phyloP scores from a whole-genome alignment of 2,888 invertebrate species.

The Sclerodermus sp. region DNA sequence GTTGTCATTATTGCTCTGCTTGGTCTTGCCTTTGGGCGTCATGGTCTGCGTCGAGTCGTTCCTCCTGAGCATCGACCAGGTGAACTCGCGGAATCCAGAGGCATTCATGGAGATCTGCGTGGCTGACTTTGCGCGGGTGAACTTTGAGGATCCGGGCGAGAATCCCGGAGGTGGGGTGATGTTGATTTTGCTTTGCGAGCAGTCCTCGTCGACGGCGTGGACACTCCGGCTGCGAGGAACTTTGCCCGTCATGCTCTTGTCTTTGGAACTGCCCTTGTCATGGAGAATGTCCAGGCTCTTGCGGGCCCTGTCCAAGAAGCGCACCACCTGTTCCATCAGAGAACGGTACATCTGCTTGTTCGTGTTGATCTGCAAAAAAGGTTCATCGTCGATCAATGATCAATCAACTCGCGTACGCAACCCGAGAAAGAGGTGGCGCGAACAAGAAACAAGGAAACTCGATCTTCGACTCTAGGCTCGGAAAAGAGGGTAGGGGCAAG shows the following conservation, averaged over 20 bases:
- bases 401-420: no score
- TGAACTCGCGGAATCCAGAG: slow-evolving; percentile 60
- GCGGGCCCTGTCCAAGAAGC: slow-evolving; percentile 70
- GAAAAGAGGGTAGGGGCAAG: no score
- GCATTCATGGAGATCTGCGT: slow-evolving; percentile 54
- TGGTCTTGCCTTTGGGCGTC: slow-evolving; percentile 33
- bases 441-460: no score
- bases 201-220: slow-evolving; percentile 56
- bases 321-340: slow-evolving; percentile 71
- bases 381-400: no score
- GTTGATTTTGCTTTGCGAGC: slow-evolving; percentile 27
- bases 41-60: slow-evolving; percentile 41
- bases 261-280: slow-evolving; percentile 43
- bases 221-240: slow-evolving; percentile 62
- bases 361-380: slow-evolving; percentile 68
- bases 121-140: slow-evolving; percentile 56
- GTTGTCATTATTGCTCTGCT: not conserved
- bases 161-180: slow-evolving; percentile 20
- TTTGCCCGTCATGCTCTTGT: slow-evolving; percentile 38
- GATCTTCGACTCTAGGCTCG: no score
- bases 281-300: slow-evolving; percentile 65
- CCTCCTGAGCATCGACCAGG: slow-evolving; percentile 61
- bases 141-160: slow-evolving; percentile 36
- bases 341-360: slow-evolving; percentile 75
- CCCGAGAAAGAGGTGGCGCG: no score